These are phyloP conservation scores for Drosophila lini DNA, from an alignment of 1,140 invertebrate genomes.

Conservation along the genomic window DNA sequence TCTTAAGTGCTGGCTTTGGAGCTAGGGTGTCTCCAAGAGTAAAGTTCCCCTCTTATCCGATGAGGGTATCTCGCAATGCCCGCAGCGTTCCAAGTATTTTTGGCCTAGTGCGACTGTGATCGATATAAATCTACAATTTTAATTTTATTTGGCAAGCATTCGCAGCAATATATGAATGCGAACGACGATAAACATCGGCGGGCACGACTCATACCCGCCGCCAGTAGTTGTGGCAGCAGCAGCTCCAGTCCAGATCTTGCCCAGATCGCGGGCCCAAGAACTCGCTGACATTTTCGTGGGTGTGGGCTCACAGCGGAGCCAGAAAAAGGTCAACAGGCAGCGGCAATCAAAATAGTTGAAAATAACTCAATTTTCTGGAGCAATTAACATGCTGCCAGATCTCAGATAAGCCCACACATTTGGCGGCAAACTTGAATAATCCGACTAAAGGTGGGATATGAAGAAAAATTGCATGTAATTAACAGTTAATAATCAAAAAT, in stretches of 20 bases:
- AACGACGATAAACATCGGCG: slow-evolving; percentile 69
- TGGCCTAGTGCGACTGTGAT: slow-evolving; percentile 39
- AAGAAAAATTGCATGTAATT: slow-evolving; percentile 71
- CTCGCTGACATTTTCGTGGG: slow-evolving; percentile 68
- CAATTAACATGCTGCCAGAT: slow-evolving; percentile 75
- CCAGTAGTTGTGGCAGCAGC: slow-evolving; percentile 41
- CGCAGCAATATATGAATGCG: slow-evolving; percentile 52
- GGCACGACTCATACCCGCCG: slow-evolving; percentile 62
- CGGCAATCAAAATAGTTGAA: slow-evolving; percentile 78
- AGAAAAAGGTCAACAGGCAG: slow-evolving; percentile 77
- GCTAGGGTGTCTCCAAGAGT: neutral
- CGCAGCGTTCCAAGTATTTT: slow-evolving; percentile 48
- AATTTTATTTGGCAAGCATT: slow-evolving; percentile 73
- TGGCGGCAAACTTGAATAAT: slow-evolving; percentile 68
- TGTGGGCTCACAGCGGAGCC: slow-evolving; percentile 51
- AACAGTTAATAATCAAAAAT: slow-evolving; percentile 76
- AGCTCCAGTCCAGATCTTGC: slow-evolving; percentile 54
- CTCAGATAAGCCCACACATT: slow-evolving; percentile 63
- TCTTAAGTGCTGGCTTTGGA: no score
- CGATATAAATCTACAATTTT: slow-evolving; percentile 78
- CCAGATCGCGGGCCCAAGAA: slow-evolving; percentile 45
- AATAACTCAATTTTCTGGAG: slow-evolving; percentile 81
- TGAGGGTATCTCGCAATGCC: slow-evolving; percentile 34
- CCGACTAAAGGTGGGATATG: neutral
- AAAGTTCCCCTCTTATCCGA: slow-evolving; percentile 11